These are phyloP conservation scores for Illadopsis cleaveri DNA, from an alignment of 2,113 vertebrate genomes.

Conservation along the genomic window DNA sequence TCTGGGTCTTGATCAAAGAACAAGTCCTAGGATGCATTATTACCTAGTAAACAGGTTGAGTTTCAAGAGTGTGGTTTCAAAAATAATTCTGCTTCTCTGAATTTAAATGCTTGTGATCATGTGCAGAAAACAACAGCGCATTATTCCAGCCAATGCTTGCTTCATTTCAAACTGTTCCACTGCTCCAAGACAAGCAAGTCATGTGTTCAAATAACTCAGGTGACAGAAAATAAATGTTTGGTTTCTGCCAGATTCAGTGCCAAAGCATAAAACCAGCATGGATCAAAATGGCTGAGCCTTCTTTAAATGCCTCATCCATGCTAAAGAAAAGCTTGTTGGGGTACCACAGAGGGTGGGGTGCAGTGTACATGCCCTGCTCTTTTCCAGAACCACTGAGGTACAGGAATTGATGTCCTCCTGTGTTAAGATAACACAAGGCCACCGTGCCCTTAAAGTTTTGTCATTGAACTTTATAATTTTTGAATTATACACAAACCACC, in stretches of 20 bases:
- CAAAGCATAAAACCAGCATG: not conserved
- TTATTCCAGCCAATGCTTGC: not conserved
- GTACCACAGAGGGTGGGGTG: not conserved
- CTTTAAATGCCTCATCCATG: not conserved
- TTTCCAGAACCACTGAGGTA: not conserved
- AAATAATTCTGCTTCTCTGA: not conserved
- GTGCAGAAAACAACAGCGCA: not conserved
- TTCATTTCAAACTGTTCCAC: not conserved
- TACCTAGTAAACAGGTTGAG: not conserved
- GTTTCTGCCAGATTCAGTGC: not conserved
- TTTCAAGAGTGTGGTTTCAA: not conserved
- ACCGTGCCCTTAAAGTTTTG: fast-evolving
- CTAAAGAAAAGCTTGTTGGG: too few relatives aligned
- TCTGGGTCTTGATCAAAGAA: not conserved
- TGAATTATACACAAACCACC: not conserved
- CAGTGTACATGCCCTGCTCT: not conserved
- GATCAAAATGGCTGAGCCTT: not conserved
- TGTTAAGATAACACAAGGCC: too few relatives aligned
- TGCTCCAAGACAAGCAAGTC: not conserved
- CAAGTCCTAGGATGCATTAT: not conserved
- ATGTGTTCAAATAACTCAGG: not conserved
- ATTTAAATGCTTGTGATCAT: not conserved
- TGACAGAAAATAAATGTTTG: not conserved
- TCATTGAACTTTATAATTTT: not conserved
- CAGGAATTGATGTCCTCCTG: not conserved